Conservation (phyloP, 2,888 invertebrate species). For the Aspidiotus destructor region DNA sequence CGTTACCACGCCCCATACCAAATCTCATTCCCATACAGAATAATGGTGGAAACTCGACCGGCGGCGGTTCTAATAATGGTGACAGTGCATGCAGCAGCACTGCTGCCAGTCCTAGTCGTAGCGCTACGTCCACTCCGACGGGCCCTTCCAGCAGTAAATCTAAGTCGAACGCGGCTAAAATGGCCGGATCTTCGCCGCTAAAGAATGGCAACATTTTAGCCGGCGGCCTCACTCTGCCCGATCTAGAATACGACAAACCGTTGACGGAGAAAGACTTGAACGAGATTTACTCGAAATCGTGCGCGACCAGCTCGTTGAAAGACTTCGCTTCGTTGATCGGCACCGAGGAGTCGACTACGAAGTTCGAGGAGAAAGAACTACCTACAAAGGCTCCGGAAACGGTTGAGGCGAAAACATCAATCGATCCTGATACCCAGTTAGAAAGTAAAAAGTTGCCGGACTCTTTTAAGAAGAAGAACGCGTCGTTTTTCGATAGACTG, state of each 20-base stretch:
- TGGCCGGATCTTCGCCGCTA: not conserved
- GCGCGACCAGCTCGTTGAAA: conserved; percentile 45
- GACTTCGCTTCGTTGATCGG: conserved; percentile 48
- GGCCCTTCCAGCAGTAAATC: not conserved
- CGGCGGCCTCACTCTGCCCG: not conserved
- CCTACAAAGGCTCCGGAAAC: not conserved
- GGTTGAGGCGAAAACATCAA: not conserved
- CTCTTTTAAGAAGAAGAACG: conserved; percentile 54
- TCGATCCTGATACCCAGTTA: conserved; percentile 6
- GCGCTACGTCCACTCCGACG: not conserved
- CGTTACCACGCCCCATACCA: conserved; percentile 55
- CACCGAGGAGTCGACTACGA: conserved; percentile 35
- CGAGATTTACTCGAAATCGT: conserved; percentile 44
- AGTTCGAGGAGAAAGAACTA: not conserved
- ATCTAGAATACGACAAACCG: conserved; percentile 8
- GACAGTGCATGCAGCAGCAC: not conserved
- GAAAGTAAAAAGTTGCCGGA: conserved; percentile 37
- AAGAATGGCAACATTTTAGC: not conserved
- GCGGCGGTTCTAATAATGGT: not conserved
- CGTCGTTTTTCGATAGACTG: conserved; percentile 70
- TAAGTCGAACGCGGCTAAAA: too few relatives aligned
- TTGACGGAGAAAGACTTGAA: conserved; percentile 46
- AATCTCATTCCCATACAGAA: conserved; percentile 59
- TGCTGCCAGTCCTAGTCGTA: not conserved
- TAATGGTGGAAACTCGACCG: conserved; percentile 20